These are phyloP conservation scores for Menidia beryllina DNA, from an alignment of 2,113 vertebrate genomes.

Conservation along the genomic window DNA sequence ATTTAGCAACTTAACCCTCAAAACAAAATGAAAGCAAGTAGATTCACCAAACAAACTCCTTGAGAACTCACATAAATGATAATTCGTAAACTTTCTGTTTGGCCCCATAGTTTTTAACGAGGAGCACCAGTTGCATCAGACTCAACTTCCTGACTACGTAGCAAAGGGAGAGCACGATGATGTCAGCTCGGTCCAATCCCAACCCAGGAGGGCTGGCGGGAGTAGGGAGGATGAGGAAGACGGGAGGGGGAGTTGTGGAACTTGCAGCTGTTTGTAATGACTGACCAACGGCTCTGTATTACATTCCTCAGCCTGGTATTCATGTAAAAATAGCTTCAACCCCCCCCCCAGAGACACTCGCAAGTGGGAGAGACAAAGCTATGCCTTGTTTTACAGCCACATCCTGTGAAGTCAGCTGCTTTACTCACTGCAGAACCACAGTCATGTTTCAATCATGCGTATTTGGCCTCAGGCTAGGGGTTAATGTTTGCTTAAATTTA, in stretches of 20 bases:
- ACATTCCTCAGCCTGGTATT: constrained; percentile 71
- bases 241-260: constrained; percentile 2
- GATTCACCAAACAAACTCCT: background rate
- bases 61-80: background rate
- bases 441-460: constrained; percentile 65
- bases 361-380: constrained; percentile 65
- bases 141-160: constrained; percentile 68
- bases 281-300: constrained; percentile 37
- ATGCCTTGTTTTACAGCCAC: constrained; percentile 66
- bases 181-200: constrained; percentile 67
- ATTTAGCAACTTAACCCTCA: background rate
- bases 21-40: background rate
- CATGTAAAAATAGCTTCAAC: constrained; percentile 80
- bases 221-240: background rate
- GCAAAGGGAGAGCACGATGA: constrained; percentile 56
- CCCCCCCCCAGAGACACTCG: constrained; percentile 34
- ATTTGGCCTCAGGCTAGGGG: constrained; percentile 36
- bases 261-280: constrained; percentile 71
- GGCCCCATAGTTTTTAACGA: constrained; percentile 1
- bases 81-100: background rate
- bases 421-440: constrained; percentile 46
- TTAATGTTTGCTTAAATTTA: constrained; percentile 24
- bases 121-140: constrained; percentile 73
- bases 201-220: constrained; percentile 6
- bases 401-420: constrained; percentile 76